Percentiles rank a stretch among this genome's conserved stretches.
Evolutionary conservation across 2,797 vertebrate species (phyloP).

Genomic region (Leptoclinus maculatus): DNA sequence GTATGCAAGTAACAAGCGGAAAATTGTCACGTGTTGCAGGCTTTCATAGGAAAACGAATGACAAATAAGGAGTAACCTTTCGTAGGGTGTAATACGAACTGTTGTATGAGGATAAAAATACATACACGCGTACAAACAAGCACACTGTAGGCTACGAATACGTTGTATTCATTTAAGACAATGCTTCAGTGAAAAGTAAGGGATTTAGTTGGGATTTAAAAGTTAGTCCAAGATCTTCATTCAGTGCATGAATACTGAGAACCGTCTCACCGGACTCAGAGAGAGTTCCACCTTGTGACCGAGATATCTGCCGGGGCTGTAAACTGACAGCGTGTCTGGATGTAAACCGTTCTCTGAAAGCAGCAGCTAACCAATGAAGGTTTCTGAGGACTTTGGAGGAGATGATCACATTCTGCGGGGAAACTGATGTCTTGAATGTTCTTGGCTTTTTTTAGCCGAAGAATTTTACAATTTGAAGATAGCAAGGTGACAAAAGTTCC

Average conservation of each 20-base stretch:
- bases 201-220: neutral
- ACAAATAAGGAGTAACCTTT: neutral
- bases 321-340: neutral
- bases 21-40: neutral
- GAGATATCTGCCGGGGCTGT: neutral
- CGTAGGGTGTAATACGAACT: neutral
- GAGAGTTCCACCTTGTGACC: neutral
- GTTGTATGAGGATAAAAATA: neutral
- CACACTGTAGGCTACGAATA: neutral
- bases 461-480: neutral
- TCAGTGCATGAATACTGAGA: neutral
- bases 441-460: neutral
- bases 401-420: too few relatives aligned
- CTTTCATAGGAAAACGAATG: too few relatives aligned
- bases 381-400: neutral
- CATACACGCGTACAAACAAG: neutral
- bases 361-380: neutral
- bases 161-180: neutral
- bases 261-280: neutral
- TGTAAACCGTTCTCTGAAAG: neutral
- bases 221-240: neutral
- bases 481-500: neutral
- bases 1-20: neutral
- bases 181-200: neutral
- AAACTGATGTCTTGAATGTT: neutral